Base-by-base conservation (phyloP, 2,888 invertebrate species). In the Acronicta psi region DNA sequence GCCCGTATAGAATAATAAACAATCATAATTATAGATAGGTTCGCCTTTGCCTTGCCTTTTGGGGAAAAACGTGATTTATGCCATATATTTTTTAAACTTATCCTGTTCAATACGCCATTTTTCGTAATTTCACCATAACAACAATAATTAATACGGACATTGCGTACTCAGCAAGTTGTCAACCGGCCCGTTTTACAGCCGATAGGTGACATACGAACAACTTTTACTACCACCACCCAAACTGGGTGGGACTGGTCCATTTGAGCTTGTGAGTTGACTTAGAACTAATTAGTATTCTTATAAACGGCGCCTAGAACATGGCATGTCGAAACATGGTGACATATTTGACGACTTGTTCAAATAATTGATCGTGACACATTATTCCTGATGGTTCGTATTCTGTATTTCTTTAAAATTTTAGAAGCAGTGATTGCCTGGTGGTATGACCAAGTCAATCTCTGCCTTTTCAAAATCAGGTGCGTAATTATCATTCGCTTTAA, bases 211-310 rank as follows among this genome's bases (percentile, higher is more conserved):
- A 62, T 57, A 67, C 51, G 70, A 68, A 77, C 80, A 72, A 80
- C 80, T 80, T 80, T 80, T 80, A 78, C 80, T 64, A n/a, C 7
- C 42, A 34, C 43, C 47, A 63, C 56, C 69, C 50, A 59, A 76
- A 57, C 57, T 57, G n/a, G 58, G 64, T 63, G 46, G 42, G 40
- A 68, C 68, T 49, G 49, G 63, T 66, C 49, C 18, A 61, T 54
- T 69, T 57, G 43, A 51, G 73, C 66, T 60, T 61, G 56, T 54
- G 37, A 49, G 52, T 69, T 63, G 60, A 64, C 57, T 63, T 64
- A 59, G 42, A 66, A 58, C 52, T 74, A 74, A 75, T 75, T 58
- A 69, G 47, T 59, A 60, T 69, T 57, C 56, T 31, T 59, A 47
- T 54, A 46, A 54, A 71, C 11, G 46, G 57, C 31, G 64, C 44